These are phyloP conservation scores for Schizopygopsis malacanthus DNA, from an alignment of 2,797 vertebrate genomes.

Conservation along the genomic window DNA sequence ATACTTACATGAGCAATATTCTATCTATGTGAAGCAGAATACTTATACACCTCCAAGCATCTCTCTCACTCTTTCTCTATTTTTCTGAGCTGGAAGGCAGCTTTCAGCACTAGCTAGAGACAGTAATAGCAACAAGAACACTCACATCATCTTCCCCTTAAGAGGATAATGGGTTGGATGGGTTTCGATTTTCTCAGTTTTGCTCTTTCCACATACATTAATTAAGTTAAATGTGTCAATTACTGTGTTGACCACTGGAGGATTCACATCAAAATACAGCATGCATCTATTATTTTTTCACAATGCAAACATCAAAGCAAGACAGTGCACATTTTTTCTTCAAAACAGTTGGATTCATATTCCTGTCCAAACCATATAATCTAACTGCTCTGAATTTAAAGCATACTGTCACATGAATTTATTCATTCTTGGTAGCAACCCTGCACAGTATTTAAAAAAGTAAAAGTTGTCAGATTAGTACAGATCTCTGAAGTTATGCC, in stretches of 20 bases:
- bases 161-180: constrained; percentile 35
- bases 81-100: not conserved
- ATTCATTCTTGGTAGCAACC: not conserved
- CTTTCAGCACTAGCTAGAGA: constrained; percentile 5
- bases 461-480: constrained; percentile 17
- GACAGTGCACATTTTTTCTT: not conserved
- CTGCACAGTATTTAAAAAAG: constrained; percentile 10
- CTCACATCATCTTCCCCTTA: constrained; percentile 18
- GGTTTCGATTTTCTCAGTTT: constrained; percentile 30
- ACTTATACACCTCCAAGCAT: constrained; percentile 11
- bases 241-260: not conserved
- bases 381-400: not conserved
- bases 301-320: not conserved
- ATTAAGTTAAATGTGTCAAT: constrained; percentile 23
- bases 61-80: not conserved
- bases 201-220: constrained; percentile 27
- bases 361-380: not conserved
- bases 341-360: not conserved
- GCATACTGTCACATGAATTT: not conserved
- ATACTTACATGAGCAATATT: not conserved
- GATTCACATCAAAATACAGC: not conserved
- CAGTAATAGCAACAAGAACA: constrained; percentile 6
- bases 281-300: not conserved
- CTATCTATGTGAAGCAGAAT: constrained; percentile 21
- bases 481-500: not conserved